These are phyloP conservation scores for Luscinia luscinia DNA, from an alignment of 2,797 vertebrate genomes.

Conservation along the genomic window DNA sequence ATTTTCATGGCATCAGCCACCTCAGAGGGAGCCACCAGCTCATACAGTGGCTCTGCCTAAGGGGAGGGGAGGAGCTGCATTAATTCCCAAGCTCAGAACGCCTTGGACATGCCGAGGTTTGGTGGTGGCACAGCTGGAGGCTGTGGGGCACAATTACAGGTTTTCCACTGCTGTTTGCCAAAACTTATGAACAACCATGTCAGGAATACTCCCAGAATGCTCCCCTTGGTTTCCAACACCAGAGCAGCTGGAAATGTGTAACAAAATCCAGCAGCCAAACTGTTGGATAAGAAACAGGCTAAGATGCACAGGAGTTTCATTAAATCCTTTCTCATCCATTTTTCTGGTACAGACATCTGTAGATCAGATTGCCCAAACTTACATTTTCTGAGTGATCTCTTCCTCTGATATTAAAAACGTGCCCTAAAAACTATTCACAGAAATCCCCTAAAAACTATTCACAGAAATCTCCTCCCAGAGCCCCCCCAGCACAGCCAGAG, in stretches of 20 bases:
- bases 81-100: background rate
- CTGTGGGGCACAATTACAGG: background rate
- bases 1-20: conserved; percentile 76
- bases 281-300: rapidly evolving
- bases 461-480: background rate
- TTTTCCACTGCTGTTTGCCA: background rate
- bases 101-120: background rate
- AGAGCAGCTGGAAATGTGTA: background rate
- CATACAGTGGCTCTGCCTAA: conserved; percentile 85
- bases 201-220: background rate
- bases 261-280: background rate
- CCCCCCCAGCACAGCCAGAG: background rate
- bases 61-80: background rate
- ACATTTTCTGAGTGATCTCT: background rate
- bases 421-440: background rate
- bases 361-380: background rate
- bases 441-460: background rate
- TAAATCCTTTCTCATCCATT: background rate
- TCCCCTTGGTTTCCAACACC: background rate
- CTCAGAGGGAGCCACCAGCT: conserved; percentile 85
- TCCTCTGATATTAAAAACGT: background rate
- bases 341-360: background rate
- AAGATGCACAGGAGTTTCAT: background rate
- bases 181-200: background rate
- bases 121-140: background rate